phyloP scores from a whole-genome alignment of 2,113 vertebrate genomes.

The Platichthys flesus region DNA sequence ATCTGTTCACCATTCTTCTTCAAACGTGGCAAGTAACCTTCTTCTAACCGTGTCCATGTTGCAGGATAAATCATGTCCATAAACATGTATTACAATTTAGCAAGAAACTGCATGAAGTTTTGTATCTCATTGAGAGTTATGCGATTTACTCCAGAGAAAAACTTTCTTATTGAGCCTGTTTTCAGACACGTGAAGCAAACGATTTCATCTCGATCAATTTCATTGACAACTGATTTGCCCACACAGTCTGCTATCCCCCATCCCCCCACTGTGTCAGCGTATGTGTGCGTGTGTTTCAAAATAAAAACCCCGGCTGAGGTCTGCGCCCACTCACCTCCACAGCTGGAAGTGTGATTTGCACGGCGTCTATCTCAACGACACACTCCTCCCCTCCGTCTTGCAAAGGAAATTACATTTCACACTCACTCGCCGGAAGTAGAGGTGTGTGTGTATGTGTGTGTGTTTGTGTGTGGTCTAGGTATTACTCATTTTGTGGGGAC shows the following conservation, averaged over 20 bases:
- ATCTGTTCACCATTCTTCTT: no score
- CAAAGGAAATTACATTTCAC: constrained; percentile 68
- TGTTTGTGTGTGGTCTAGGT: not conserved
- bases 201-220: not conserved
- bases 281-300: constrained; percentile 18
- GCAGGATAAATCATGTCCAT: no score
- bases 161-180: no score
- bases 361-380: constrained; percentile 55
- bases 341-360: constrained; percentile 75
- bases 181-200: not conserved
- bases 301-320: constrained; percentile 39
- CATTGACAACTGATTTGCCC: constrained; percentile 8
- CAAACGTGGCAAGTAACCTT: no score
- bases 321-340: constrained; percentile 53
- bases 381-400: constrained; percentile 34
- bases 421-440: constrained; percentile 42
- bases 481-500: no score
- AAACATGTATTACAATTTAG: no score
- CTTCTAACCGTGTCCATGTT: no score
- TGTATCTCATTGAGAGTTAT: no score
- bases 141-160: no score
- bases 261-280: constrained; percentile 14
- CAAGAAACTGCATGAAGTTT: no score
- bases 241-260: constrained; percentile 1
- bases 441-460: constrained; percentile 10